Conservation (phyloP, 2,113 vertebrate species). For the Colistium nudipinnis region DNA sequence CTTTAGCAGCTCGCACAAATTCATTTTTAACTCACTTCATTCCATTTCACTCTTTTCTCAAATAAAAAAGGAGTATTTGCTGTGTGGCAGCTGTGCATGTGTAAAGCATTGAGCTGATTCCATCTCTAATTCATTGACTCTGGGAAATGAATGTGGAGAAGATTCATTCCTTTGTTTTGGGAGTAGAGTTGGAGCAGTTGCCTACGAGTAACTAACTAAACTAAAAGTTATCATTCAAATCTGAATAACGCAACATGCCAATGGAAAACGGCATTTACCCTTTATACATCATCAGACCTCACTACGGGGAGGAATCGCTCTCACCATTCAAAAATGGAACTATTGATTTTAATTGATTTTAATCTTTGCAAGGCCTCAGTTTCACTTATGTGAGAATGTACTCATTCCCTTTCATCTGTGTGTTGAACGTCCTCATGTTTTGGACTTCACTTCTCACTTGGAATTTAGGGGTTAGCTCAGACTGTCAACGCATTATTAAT, state of each 20-base stretch:
- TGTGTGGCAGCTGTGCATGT: constrained; percentile 22
- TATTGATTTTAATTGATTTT: too few relatives aligned
- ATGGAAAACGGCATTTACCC: background rate
- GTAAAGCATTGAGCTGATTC: constrained; percentile 31
- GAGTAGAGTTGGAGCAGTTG: too few relatives aligned
- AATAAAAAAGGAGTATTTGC: background rate
- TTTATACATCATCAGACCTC: background rate
- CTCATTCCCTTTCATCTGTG: background rate
- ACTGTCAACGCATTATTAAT: background rate
- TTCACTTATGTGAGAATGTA: background rate
- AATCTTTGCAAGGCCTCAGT: too few relatives aligned
- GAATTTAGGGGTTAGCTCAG: too few relatives aligned
- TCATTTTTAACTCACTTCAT: too few relatives aligned
- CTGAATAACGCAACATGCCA: too few relatives aligned
- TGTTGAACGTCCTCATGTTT: too few relatives aligned
- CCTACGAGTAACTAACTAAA: background rate
- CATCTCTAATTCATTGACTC: background rate
- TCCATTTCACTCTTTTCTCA: too few relatives aligned
- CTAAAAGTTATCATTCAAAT: too few relatives aligned
- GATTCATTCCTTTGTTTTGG: too few relatives aligned
- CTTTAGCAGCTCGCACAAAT: background rate
- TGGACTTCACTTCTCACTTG: too few relatives aligned
- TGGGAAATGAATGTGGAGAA: background rate
- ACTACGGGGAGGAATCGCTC: background rate
- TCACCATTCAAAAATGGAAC: background rate